Base-by-base conservation (phyloP, 2,888 invertebrate genomes). In the Operophtera brumata region DNA sequence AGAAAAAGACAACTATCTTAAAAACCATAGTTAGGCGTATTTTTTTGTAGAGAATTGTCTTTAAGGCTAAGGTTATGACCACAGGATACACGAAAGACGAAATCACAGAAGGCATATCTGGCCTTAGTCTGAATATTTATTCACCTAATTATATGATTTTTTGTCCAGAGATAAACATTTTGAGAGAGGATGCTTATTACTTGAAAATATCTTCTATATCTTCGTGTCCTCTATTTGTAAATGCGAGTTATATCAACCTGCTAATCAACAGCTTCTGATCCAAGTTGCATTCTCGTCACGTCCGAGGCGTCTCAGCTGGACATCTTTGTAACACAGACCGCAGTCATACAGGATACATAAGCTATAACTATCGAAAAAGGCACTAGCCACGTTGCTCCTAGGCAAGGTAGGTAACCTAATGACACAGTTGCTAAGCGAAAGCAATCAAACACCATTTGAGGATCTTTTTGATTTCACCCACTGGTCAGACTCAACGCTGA, bases 281-380 rank as follows among this genome's bases (percentile, higher is more conserved):
- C 4, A 52, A 30, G 42, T 47, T 32, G 60, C 51, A 57, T 59
- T 75, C 82, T 52, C 34, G 62, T 77, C 85, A 84, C 83, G 85
- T 74, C 50, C 63, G 59, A 62, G 59, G 65, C 68, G 75, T 77
- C 76, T 76, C 69, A 71, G 74, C 65, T 75, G 69, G 73, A 71
- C 78, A 70, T 79, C 78, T 82, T 81, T 80, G 83, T 79, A 80
- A 74, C 72, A 73, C 75, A 76, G 75, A 73, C 70, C 64, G 69
- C 66, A 69, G 61, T 67, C 58, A 66, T 62, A 74, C 80, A 83
- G 83, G 82, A 86, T 80, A 78, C 77, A 80, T 80, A 66, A 55
- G 70, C 73, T 73, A 77, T 80, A 77, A 75, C 69, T 71, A 75
- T 75, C 75, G 62, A 67, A 83, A 80, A 83, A 77, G 80, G 81